Base-by-base conservation (phyloP, 1,140 invertebrate genomes). In the Antheraea mylitta region DNA sequence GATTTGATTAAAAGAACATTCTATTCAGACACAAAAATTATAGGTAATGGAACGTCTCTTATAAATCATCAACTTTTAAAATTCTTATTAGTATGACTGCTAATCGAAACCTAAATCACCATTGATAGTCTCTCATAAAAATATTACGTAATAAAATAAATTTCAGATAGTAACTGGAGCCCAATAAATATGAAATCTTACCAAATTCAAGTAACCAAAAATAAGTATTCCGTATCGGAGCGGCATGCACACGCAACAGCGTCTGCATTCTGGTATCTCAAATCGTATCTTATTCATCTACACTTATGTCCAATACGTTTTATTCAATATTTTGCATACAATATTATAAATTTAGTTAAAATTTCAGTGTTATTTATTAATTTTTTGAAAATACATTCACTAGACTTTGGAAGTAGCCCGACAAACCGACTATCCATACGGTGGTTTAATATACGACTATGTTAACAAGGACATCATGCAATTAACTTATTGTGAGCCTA, bases 231-330 rank as follows among this genome's bases (percentile, higher is more conserved):
- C 69, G 18, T 64, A 58, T 22, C 71, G 76, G 22, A 60, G 59
- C 5, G 59, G 59, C 30, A 76, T 48, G 48, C 71, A 80, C 60
- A 75, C 71, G 59, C 74, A 78, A 48, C 79, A 80, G 64, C 72
- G 73, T 10, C 61, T 71, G 18, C 68, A 59, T 19, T 65, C 30
- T 53, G 70, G 68, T 18, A 73, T 22, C 6, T 71, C 70, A 13
- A 64, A 38, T 18, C 64, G 18, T 68, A 69, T 69, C 16, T 53
- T 53, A 6, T 53, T 53, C 45, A 53, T 53, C 11, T 53, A 53
- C 45, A 53, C 45, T 13, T 53, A 16, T 53, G 7, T 53, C 16
- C 13, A 42, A 53, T 53, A n/a, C 11, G 9, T 16, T 16, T 6
- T 16, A 53, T 13, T 53, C 16, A 53, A 53, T 53, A 16, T 42